Percentiles rank a stretch among this genome's conserved stretches.
Evolutionary conservation across 2,888 invertebrate genomes (phyloP).

Genomic region (Axea sp.): DNA sequence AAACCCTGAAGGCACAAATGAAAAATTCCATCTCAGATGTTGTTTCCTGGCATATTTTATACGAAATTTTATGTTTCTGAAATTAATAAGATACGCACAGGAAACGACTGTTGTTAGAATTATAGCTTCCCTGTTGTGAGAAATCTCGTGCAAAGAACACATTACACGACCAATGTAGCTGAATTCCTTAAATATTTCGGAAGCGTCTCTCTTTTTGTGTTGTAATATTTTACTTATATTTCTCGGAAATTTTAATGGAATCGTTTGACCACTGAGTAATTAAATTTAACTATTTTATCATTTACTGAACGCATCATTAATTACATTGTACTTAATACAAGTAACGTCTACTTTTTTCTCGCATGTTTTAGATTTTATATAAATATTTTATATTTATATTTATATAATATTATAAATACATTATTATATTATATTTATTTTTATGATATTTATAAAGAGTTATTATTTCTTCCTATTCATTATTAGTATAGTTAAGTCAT

Average conservation of each 20-base stretch:
- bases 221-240: slow-evolving; percentile 14
- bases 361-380: too few relatives aligned
- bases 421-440: too few relatives aligned
- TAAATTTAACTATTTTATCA: too few relatives aligned
- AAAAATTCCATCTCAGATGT: slow-evolving; percentile 38
- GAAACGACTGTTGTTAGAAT: slow-evolving; percentile 40
- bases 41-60: slow-evolving; percentile 39
- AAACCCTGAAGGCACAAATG: slow-evolving; percentile 24
- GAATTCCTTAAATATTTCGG: slow-evolving; percentile 33
- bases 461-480: too few relatives aligned
- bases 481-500: too few relatives aligned
- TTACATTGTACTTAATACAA: too few relatives aligned
- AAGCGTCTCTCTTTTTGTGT: slow-evolving; percentile 12
- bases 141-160: slow-evolving; percentile 39
- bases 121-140: slow-evolving; percentile 30
- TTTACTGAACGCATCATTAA: too few relatives aligned
- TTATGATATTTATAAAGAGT: too few relatives aligned
- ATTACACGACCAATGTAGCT: slow-evolving; percentile 20
- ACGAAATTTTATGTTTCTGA: slow-evolving; percentile 36
- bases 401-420: too few relatives aligned
- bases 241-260: neutral
- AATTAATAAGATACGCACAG: slow-evolving; percentile 46
- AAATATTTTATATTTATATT: too few relatives aligned
- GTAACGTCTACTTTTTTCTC: too few relatives aligned
- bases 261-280: neutral